Conservation (phyloP, 1,140 invertebrate genomes). For the Sminthurinus signatus region DNA sequence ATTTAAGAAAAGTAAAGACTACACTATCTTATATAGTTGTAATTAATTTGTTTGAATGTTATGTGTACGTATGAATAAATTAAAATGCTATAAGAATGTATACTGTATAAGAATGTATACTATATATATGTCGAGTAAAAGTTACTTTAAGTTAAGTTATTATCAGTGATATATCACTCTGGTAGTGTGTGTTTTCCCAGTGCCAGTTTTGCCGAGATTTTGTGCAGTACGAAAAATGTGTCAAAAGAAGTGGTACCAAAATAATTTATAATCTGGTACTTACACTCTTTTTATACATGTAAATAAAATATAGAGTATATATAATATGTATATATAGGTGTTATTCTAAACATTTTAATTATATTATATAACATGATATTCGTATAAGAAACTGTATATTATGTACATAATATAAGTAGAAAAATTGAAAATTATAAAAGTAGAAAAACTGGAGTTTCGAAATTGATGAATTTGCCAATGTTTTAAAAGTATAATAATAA, state of each 20-base stretch:
- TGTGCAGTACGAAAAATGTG: conserved; percentile 17
- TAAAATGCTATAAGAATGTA: neutral
- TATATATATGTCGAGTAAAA: neutral
- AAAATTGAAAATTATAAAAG: neutral
- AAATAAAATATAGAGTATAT: no score
- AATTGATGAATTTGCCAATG: neutral
- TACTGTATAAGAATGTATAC: neutral
- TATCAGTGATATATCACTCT: conserved; percentile 11
- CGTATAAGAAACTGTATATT: neutral
- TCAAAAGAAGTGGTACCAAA: neutral
- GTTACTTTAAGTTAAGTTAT: neutral
- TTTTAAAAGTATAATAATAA: no score
- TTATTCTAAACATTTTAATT: no score
- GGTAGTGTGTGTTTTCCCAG: conserved; percentile 10
- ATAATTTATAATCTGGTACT: no score
- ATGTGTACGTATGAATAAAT: neutral
- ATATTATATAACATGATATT: no score
- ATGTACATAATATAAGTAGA: no score
- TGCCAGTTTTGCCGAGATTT: conserved; percentile 23
- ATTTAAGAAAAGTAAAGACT: neutral
- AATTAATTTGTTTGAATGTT: no score
- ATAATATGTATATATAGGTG: no score
- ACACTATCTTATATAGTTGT: no score
- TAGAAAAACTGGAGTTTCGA: neutral
- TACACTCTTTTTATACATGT: no score